Base-by-base conservation (phyloP, 2,797 vertebrate genomes). In the Neoniphon sammara region DNA sequence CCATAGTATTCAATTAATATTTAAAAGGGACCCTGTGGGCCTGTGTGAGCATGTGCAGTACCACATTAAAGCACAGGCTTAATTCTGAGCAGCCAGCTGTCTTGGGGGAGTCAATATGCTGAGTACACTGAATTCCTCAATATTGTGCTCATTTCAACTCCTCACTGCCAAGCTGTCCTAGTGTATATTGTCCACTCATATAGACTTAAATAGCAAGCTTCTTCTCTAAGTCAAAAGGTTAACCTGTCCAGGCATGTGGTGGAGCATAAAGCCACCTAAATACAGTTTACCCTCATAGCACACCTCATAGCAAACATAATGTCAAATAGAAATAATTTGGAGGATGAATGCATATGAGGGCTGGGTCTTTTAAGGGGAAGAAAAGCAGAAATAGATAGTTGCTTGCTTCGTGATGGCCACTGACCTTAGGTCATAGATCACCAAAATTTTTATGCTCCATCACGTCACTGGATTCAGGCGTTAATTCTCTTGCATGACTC, bases 71-170 rank as follows among this genome's bases (percentile, higher is more conserved):
- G 63, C 67, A 31, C 57, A 75, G 52, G 46, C 66, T 58, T 65
- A 73, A 77, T 85, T 75, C 63, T 69, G 81, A 50, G 77, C 71
- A 73, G 74, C 64, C 46, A 65, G 62, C 50, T 7, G 52, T 84
- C 74, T 73, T 80, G 17, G 50, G 76, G 78, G 78, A 74, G 75
- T 64, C 0, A 7, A 85, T 78, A 68, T 81, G 83, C 76, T 82
- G 77, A 44, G 73, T 72, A 71, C 85, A 61, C 70, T 89, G 77
- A 86, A 90, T 82, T 84, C 75, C 79, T 87, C 75, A 78, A 83
- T 78, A 67, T 55, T 62, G 62, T 79, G 77, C 75, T 68, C 66
- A 59, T 80, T 82, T 88, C 77, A 52, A 11, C 71, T 61, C 54
- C 58, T 75, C 56, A 47, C 66, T 27, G 25, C 25, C 25, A 27